Evolutionary conservation across 2,888 invertebrate genomes (phyloP), one percentile per base, ranked within the genome.

Genomic region (Chloroclystis v-ata): DNA sequence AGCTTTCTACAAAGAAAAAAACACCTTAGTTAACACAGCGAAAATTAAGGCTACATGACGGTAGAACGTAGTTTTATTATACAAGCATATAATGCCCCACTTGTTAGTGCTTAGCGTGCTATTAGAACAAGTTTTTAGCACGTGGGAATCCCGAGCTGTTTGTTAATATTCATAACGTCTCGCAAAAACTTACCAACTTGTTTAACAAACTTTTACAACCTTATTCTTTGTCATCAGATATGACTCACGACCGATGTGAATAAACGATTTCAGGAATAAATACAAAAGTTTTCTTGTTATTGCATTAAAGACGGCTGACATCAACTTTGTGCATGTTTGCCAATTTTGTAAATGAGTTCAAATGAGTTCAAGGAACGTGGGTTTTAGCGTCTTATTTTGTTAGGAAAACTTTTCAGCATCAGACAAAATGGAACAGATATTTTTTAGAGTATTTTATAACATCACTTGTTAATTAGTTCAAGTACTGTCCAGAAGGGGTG

Each of bases 81-180:
- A n/a, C 20, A 20, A 33, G 8, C 2, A 37, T 29, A 11, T 28
- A 30, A 38, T 33, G 45, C 20, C 10, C 47, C 52, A 55, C 57
- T 61, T 52, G 56, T 57, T 55, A 54, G 60, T 67, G 66, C 65
- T 69, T 70, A 72, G 67, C 63, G 69, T 62, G 67, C 71, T 70
- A 72, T 70, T 73, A 69, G 65, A 73, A 69, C 62, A 49, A 73
- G 66, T 72, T 66, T 67, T 63, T 58, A 61, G 60, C 70, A 69
- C 69, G 72, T 72, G 65, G 67, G 65, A 73, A 69, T 72, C 69
- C 66, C 65, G 56, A 57, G 67, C 69, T 71, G 72, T 72, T 69
- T 71, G 61, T 80, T 79, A 80, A 81, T 82, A 82, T 82, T 79
- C 79, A 80, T 78, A 70, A 68, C 65, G 66, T 70, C 43, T 72